A percentile compares a stretch with the other conserved stretches of the same genome.
Evolutionary conservation across 2,888 invertebrate genomes (phyloP).

Genomic region (Pedicia rivosa): DNA sequence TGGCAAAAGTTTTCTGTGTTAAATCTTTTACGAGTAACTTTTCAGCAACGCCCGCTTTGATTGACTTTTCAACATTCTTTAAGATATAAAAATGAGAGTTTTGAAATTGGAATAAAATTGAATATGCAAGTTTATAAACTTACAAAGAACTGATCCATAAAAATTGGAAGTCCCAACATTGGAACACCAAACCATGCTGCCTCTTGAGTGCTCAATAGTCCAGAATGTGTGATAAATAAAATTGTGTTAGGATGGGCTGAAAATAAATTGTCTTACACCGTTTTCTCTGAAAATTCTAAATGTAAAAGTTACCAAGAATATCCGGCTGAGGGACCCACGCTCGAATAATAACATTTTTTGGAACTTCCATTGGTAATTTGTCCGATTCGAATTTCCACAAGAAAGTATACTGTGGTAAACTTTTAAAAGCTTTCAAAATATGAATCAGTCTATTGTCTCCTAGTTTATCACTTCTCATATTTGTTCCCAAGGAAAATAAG

Average conservation of each 20-base stretch:
- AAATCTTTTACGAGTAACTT: too few species aligned
- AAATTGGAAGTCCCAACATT: slow-evolving; percentile 20
- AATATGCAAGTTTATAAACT: background rate
- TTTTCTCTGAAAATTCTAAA: too few species aligned
- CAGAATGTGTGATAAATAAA: slow-evolving; percentile 21
- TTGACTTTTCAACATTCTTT: too few species aligned
- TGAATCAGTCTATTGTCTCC: slow-evolving; percentile 12
- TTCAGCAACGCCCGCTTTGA: too few species aligned
- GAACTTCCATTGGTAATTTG: slow-evolving; percentile 14
- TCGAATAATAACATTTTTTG: slow-evolving; percentile 29
- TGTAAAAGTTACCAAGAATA: too few species aligned
- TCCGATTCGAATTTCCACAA: slow-evolving; percentile 24
- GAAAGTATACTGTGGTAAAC: slow-evolving; percentile 22
- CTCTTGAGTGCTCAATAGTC: slow-evolving; percentile 22
- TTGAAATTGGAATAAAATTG: too few species aligned
- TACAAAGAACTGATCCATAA: slow-evolving; percentile 18
- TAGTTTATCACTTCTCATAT: slow-evolving; percentile 15
- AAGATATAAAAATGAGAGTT: too few species aligned
- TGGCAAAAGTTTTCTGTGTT: too few species aligned
- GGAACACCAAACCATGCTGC: slow-evolving; percentile 22
- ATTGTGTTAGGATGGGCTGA: slow-evolving; percentile 18
- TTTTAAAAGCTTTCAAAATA: slow-evolving; percentile 17
- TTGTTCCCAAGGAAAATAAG: slow-evolving; percentile 24
- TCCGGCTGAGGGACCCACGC: slow-evolving; percentile 37
- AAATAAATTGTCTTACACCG: too few species aligned